Conservation (phyloP, 2,888 invertebrate species). For the Epistrophella euchroma region DNA sequence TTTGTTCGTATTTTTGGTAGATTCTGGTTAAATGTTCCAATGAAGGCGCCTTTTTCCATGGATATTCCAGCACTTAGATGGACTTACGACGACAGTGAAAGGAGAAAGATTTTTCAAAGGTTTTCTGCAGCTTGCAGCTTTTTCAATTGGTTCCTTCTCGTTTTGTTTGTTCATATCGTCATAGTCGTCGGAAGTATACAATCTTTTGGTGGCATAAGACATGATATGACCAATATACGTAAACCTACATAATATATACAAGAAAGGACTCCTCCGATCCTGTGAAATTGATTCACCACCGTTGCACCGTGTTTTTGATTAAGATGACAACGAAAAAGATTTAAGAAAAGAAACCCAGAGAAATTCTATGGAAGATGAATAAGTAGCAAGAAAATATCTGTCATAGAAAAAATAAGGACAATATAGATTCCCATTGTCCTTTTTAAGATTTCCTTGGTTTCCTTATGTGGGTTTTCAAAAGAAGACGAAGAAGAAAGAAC, state of each 20-base stretch:
- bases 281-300: constrained; percentile 72
- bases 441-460: constrained; percentile 11
- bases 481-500: constrained; percentile 6
- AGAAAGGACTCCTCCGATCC: constrained; percentile 46
- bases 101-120: not conserved
- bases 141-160: constrained; percentile 28
- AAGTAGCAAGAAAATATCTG: constrained; percentile 36
- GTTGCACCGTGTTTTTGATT: constrained; percentile 68
- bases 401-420: constrained; percentile 30
- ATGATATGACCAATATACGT: constrained; percentile 23
- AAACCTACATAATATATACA: not conserved
- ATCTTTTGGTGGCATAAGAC: constrained; percentile 38
- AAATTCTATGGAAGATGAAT: constrained; percentile 20
- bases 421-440: constrained; percentile 46
- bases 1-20: not conserved
- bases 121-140: constrained; percentile 33
- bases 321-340: constrained; percentile 64
- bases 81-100: not conserved
- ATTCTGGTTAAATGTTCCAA: not conserved
- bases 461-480: constrained; percentile 37
- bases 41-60: not conserved
- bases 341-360: constrained; percentile 47
- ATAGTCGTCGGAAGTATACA: constrained; percentile 3
- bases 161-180: constrained; percentile 25
- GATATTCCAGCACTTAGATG: not conserved